A percentile compares a stretch with the other conserved stretches of the same genome.
Evolutionary conservation across 2,113 vertebrate genomes (phyloP).

Genomic region (Salvelinus alpinus): DNA sequence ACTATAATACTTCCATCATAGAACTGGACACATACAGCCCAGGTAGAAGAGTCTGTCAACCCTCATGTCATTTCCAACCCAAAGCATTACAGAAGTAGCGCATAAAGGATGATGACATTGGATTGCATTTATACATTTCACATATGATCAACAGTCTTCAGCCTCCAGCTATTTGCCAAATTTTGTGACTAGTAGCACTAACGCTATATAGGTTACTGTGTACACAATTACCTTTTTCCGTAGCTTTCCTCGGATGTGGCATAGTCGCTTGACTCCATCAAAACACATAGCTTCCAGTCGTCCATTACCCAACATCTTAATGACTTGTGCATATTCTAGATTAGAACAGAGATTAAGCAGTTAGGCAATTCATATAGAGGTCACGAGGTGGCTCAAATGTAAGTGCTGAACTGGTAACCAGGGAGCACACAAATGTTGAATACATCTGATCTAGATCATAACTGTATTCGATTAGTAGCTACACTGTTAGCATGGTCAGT

Average conservation of each 20-base stretch:
- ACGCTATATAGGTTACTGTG: background rate
- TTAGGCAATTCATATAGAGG: background rate
- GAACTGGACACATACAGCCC: background rate
- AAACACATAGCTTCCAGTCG: conserved; percentile 98
- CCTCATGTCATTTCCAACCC: background rate
- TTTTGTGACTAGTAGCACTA: no score
- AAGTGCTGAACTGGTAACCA: no score
- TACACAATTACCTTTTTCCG: conserved; percentile 91
- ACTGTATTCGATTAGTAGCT: no score
- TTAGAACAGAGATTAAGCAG: background rate
- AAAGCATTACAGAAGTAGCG: background rate
- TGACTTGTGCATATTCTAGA: conserved; percentile 96
- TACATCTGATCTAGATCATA: no score
- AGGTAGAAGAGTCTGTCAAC: background rate
- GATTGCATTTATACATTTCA: no score
- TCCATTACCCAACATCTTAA: conserved; percentile 98
- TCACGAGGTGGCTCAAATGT: no score
- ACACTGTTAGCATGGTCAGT: no score
- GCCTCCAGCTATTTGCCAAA: no score
- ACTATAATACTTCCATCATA: background rate
- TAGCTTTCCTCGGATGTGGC: conserved; percentile 98
- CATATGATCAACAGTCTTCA: no score
- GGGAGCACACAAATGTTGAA: no score
- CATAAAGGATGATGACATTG: background rate
- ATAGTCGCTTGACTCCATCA: conserved; percentile 96